Evolutionary conservation across 2,888 invertebrate genomes (phyloP).

Genomic region (Lottia scabra): DNA sequence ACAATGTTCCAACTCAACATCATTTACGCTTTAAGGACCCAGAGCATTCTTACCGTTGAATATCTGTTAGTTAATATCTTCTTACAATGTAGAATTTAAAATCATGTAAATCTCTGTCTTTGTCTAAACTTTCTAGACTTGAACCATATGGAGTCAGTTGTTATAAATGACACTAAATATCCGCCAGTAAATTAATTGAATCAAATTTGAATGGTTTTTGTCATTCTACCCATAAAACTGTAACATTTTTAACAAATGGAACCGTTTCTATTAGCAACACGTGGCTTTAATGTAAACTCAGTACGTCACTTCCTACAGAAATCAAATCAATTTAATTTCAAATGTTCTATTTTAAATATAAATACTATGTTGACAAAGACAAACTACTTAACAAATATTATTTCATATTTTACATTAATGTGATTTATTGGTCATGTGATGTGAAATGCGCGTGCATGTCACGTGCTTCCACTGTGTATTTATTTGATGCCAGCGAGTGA

Average conservation of each 20-base stretch:
- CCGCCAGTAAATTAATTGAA: too few relatives aligned
- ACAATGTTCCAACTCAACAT: too few relatives aligned
- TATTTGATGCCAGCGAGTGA: background rate
- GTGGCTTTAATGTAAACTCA: background rate
- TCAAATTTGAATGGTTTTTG: background rate
- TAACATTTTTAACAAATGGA: background rate
- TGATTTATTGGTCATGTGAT: constrained; percentile 1
- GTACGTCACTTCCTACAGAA: background rate
- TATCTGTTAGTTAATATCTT: too few relatives aligned
- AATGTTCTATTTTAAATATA: background rate
- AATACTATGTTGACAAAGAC: background rate
- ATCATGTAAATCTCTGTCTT: too few relatives aligned
- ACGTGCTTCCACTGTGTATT: background rate
- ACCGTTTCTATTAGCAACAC: background rate
- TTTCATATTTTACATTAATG: background rate
- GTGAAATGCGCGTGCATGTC: background rate
- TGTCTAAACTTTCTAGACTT: too few relatives aligned
- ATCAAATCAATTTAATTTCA: background rate
- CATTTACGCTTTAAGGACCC: too few relatives aligned
- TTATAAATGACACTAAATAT: too few relatives aligned
- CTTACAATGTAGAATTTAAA: too few relatives aligned
- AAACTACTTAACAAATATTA: background rate
- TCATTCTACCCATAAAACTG: constrained; percentile 1
- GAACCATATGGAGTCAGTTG: too few relatives aligned
- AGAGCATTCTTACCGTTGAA: too few relatives aligned